Percentiles rank a stretch among this genome's conserved stretches.
Conservation (phyloP, 2,797 vertebrate genomes). For the Microtus agrestis region DNA sequence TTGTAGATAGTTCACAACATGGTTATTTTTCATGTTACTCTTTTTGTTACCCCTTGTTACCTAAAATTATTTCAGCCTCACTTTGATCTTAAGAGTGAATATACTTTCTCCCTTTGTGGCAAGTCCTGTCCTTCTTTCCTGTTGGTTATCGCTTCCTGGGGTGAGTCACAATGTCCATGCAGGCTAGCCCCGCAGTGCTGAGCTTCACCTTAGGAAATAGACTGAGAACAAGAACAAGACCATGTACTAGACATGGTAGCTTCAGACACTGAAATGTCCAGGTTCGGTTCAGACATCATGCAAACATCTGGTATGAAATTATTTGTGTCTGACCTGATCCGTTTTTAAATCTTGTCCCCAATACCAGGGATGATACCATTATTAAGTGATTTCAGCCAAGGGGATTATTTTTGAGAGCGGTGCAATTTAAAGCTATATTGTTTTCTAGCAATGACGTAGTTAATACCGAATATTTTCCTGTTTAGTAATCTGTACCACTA, state of each 20-base stretch:
- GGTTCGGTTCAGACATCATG: not conserved
- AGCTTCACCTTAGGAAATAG: not conserved
- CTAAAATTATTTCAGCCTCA: not conserved
- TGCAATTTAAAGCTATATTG: not conserved
- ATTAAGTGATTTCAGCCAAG: constrained; percentile 34
- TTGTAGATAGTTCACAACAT: not conserved
- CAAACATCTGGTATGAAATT: constrained; percentile 3
- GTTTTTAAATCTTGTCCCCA: constrained; percentile 59
- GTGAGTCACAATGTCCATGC: not conserved
- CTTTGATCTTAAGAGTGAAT: not conserved
- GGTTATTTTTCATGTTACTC: not conserved
- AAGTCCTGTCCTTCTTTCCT: constrained; percentile 1
- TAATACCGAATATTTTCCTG: not conserved
- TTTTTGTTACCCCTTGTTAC: not conserved
- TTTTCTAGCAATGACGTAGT: constrained; percentile 36
- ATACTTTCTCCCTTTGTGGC: not conserved
- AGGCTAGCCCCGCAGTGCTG: not conserved
- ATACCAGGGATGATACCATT: not conserved
- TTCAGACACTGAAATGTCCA: constrained; percentile 15
- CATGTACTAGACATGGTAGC: not conserved
- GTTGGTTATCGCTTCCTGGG: not conserved
- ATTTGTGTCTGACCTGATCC: constrained; percentile 44
- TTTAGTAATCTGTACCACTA: constrained; percentile 1
- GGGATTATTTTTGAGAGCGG: not conserved
- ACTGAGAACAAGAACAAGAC: not conserved